Conservation (phyloP, 2,113 vertebrate species). For the Ptilonorhynchus violaceus region DNA sequence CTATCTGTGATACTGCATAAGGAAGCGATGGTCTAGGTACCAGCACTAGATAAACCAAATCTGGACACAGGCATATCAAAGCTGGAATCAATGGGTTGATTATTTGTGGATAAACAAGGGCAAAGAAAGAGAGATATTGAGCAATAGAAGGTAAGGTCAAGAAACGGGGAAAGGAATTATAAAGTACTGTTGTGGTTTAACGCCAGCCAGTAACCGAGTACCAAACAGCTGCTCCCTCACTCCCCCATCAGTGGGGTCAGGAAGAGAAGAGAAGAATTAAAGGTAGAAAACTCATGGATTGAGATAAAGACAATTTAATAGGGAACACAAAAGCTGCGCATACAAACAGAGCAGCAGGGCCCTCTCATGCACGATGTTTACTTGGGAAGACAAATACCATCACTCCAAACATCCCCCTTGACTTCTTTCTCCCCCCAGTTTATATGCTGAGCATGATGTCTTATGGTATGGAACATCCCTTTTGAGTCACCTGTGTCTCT, state of each 20-base stretch:
- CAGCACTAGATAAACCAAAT: not conserved
- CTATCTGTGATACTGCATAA: accelerated
- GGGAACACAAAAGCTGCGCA: not conserved
- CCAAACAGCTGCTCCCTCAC: accelerated
- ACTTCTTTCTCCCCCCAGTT: not conserved
- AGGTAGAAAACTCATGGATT: not conserved
- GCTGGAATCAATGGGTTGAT: not conserved
- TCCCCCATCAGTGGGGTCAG: too few relatives aligned
- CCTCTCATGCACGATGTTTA: accelerated
- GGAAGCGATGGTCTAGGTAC: not conserved
- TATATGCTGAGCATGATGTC: not conserved
- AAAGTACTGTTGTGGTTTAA: not conserved
- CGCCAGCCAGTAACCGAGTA: not conserved
- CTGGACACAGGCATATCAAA: not conserved
- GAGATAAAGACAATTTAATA: not conserved
- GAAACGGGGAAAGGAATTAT: not conserved
- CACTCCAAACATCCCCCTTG: accelerated
- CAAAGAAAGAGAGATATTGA: not conserved
- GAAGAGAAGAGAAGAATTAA: not conserved
- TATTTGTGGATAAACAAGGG: not conserved
- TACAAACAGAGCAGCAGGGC: not conserved
- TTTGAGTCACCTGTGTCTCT: not conserved
- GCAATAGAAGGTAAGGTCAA: not conserved
- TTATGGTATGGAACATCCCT: not conserved
- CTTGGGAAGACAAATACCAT: not conserved